phyloP scores from a whole-genome alignment of 2,797 vertebrate genomes.

The Emydoidea blandingii region DNA sequence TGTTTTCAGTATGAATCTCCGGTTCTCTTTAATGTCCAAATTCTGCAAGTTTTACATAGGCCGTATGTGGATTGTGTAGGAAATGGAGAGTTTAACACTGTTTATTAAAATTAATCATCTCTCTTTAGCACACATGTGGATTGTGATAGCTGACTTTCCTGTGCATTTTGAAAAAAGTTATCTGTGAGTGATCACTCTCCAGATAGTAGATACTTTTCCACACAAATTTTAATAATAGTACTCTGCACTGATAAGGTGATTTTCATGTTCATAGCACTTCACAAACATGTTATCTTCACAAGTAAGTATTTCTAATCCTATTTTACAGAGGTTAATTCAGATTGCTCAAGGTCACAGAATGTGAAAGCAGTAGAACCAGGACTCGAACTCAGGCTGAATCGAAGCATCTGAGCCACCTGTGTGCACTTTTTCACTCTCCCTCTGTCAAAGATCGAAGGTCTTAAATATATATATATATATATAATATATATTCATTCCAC shows the following conservation, averaged over 20 bases:
- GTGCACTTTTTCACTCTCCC: neutral
- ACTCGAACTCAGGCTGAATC: neutral
- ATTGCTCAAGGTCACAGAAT: neutral
- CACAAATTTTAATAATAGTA: constrained; percentile 7
- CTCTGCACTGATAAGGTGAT: neutral
- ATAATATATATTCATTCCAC: neutral
- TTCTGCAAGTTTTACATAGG: constrained; percentile 43
- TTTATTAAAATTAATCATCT: neutral
- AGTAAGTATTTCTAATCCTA: neutral
- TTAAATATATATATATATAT: neutral
- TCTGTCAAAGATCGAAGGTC: neutral
- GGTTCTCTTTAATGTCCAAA: constrained; percentile 55
- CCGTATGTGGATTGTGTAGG: constrained; percentile 44
- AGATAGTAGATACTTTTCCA: constrained; percentile 30
- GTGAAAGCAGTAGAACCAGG: neutral
- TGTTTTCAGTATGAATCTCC: constrained; percentile 56
- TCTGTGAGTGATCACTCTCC: constrained; percentile 51
- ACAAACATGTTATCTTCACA: neutral
- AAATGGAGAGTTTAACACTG: neutral
- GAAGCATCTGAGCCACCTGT: neutral
- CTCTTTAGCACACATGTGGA: neutral
- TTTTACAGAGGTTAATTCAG: neutral
- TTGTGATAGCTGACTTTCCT: neutral
- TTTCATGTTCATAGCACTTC: constrained; percentile 8
- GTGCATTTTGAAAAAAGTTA: neutral